phyloP scores from a whole-genome alignment of 2,888 invertebrate genomes.

The Pseudolycoriella hygida region DNA sequence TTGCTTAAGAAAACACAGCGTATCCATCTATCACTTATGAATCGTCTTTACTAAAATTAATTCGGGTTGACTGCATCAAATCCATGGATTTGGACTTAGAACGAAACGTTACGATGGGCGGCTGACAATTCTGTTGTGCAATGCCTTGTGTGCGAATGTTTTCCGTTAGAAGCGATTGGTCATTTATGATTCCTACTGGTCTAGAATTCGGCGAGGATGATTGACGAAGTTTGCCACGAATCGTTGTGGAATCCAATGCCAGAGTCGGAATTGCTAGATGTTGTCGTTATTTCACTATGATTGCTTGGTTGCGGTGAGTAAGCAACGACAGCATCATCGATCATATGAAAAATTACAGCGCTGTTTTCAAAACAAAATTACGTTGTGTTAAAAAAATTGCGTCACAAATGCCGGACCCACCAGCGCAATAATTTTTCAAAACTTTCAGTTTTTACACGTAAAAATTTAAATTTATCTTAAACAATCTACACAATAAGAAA shows the following conservation, averaged over 20 bases:
- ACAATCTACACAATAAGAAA: no score
- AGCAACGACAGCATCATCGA: not conserved
- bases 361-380: no score
- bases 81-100: constrained; percentile 9
- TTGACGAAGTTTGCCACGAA: not conserved
- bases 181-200: constrained; percentile 9
- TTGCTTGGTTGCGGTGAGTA: constrained; percentile 75
- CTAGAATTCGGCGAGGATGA: not conserved
- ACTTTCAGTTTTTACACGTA: no score
- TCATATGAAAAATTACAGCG: no score
- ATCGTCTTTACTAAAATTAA: no score
- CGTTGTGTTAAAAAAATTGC: no score
- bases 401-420: no score
- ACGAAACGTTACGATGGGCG: constrained; percentile 1
- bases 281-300: constrained; percentile 60
- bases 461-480: no score
- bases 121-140: not conserved
- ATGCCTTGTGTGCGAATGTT: constrained; percentile 7
- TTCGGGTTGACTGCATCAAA: no score
- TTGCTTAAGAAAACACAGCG: no score
- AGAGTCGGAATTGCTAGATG: constrained; percentile 87
- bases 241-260: constrained; percentile 90
- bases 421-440: no score
- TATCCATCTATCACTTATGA: no score
- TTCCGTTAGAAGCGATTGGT: constrained; percentile 6